Base-by-base conservation (phyloP, 2,797 vertebrate species). In the Dallia pectoralis region DNA sequence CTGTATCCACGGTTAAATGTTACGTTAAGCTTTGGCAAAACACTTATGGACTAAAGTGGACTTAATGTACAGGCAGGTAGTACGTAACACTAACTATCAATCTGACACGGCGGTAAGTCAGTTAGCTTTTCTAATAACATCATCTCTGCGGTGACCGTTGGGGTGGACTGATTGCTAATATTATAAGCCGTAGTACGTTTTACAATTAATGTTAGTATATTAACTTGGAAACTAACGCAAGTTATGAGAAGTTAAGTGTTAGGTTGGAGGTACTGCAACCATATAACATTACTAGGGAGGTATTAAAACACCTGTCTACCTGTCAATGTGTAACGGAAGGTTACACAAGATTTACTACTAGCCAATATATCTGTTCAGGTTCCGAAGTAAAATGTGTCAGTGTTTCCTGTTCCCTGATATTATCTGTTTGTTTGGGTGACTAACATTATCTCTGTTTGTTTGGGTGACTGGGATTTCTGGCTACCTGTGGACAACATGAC, bases 251-350 rank as follows among this genome's bases (percentile, higher is more conserved):
- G 32, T n/a, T 30, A 5, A 12, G 4, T 47, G 25, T 7, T 1
- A 1, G n/a, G n/a, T n/a, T n/a, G n/a, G n/a, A n/a, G 19, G 16
- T 18, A 40, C 12, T 11, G 11, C 18, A 40, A n/a, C 29, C 48
- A 64, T 16, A 19, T 44, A 63, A 33, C 27, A 25, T 87, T 90
- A 87, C n/a, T n/a, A n/a, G n/a, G n/a, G 87, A 87, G 29, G 29
- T 19, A n/a, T 67, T 6, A n/a, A n/a, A 18, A 53, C 18, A 22
- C 19, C 14, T 62, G 27, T 49, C 5, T 6, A 12, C 19, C 15
- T 66, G 12, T 30, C 30, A 2, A 40, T 16, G 33, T 40, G 40
- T 44, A 44, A 44, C 14, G 14, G 40, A 14, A 44, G 36, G 19
- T 53, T 53, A 53, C 49, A 6, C 49, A 22, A 56, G 9, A 8